phyloP scores from a whole-genome alignment of 2,888 invertebrate genomes.

The Phaonia tiefii region DNA sequence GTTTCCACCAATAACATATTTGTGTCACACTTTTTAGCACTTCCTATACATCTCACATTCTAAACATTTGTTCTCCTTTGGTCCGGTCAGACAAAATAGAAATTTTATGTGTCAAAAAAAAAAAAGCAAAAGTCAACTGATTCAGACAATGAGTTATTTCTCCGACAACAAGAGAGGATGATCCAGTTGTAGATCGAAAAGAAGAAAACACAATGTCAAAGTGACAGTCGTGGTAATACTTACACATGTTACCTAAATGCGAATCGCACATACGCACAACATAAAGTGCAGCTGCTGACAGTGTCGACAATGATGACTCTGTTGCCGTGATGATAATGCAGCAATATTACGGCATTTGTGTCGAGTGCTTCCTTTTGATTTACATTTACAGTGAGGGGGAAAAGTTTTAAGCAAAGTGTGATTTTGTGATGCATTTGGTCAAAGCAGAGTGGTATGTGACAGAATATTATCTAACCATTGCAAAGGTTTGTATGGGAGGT shows the following conservation, averaged over 20 bases:
- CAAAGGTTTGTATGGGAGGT: too few relatives aligned
- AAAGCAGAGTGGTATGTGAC: too few relatives aligned
- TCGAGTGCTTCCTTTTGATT: too few relatives aligned
- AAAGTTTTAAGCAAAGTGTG: too few relatives aligned
- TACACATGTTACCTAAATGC: constrained; percentile 63
- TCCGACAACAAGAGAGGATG: neutral
- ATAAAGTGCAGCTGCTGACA: too few relatives aligned
- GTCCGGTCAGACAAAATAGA: neutral
- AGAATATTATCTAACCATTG: too few relatives aligned
- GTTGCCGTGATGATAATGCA: neutral
- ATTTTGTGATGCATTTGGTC: too few relatives aligned
- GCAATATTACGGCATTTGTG: neutral
- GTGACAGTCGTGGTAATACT: constrained; percentile 60
- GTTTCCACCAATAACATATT: neutral
- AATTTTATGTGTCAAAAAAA: neutral
- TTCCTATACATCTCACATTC: neutral
- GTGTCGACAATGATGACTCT: neutral
- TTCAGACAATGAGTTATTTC: constrained; percentile 26
- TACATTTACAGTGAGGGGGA: neutral
- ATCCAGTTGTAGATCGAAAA: constrained; percentile 16
- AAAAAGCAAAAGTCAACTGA: neutral
- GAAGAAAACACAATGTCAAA: constrained; percentile 53
- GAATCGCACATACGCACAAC: constrained; percentile 25
- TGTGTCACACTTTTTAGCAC: neutral
- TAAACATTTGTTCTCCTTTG: neutral